Evolutionary conservation across 2,113 vertebrate species (phyloP), one percentile per base, ranked within the genome.

Genomic region (Nanorana parkeri): DNA sequence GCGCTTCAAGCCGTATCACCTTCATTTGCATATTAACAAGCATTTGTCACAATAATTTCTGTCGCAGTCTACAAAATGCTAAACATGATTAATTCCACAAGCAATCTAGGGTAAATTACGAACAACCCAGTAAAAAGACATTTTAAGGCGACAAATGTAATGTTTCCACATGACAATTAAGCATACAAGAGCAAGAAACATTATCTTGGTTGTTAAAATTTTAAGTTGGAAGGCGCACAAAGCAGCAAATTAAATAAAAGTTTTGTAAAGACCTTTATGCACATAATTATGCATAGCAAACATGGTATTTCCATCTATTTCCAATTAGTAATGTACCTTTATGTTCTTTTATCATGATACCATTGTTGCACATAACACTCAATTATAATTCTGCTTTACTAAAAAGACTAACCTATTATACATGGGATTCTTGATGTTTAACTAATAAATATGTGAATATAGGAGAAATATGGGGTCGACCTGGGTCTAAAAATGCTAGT

Each of bases 1-100:
- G 88, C 83, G 84, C 86, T 81, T 86, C 69, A 88, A 90, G 86
- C 68, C 75, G 79, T 78, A 77, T 52, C 75, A 79, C 74, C 56
- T 51, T 89, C 82, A 90, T 90, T 90, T 93, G 78, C 88, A 91
- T 91, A 87, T 84, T 88, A 92, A 91, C 85, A 88, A 86, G 86
- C 81, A 88, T 92, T 89, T 88, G 76, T 88, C 87, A 76, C 85
- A 88, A 88, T 90, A 72, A 90, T 90, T 91, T 88, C 87, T 90
- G 88, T 90, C 85, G 84, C 36, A 21, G 55, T 13, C 75, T 84
- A 82, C 80, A 84, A 84, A 77, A 85, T 85, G 65, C 87, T 87
- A 88, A 86, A 87, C 0, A 17, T 84, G 89, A 93, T 89, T 87
- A 87, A 93, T 89, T 83, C 81, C 75, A 83, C 3, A 23, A 84